Evolutionary conservation across 2,888 invertebrate genomes (phyloP).

Genomic region (Agonopterix heracliana): DNA sequence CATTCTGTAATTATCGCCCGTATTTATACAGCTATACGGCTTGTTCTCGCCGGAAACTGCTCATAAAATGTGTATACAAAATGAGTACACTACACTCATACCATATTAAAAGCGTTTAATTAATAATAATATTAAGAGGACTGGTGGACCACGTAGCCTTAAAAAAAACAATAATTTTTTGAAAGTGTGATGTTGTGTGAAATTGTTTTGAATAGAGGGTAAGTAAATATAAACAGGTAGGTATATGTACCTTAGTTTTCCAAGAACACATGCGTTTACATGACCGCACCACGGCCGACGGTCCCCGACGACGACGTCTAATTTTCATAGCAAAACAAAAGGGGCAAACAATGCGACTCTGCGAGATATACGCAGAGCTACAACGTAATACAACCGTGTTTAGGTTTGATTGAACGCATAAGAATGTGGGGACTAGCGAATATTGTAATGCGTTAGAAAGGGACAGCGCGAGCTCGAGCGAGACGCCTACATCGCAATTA

Average conservation of each 20-base stretch:
- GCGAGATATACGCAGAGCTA: slow-evolving; percentile 40
- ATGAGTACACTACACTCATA: not conserved
- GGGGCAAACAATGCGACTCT: slow-evolving; percentile 44
- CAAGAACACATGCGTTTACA: slow-evolving; percentile 13
- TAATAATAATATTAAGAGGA: not conserved
- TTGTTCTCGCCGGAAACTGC: slow-evolving; percentile 38
- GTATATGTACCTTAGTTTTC: slow-evolving; percentile 3
- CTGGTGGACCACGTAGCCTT: not conserved
- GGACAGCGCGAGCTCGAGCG: slow-evolving; percentile 32
- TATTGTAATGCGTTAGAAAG: slow-evolving; percentile 35
- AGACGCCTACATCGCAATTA: slow-evolving; percentile 64
- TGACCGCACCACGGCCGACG: slow-evolving; percentile 24
- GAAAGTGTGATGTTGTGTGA: no score
- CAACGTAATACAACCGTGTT: slow-evolving; percentile 42
- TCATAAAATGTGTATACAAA: slow-evolving; percentile 23
- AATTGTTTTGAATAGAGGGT: no score
- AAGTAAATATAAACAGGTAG: not conserved
- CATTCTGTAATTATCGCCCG: slow-evolving; percentile 43
- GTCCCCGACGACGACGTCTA: slow-evolving; percentile 29
- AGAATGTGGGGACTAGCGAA: slow-evolving; percentile 63
- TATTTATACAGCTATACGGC: slow-evolving; percentile 48
- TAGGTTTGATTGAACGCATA: slow-evolving; percentile 72
- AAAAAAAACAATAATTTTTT: slow-evolving; percentile 2
- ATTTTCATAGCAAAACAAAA: slow-evolving; percentile 57
- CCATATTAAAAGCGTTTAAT: not conserved